A percentile compares a stretch with the other conserved stretches of the same genome.
Evolutionary conservation across 2,113 vertebrate species (phyloP).

Genomic region (Pluvialis apricaria): DNA sequence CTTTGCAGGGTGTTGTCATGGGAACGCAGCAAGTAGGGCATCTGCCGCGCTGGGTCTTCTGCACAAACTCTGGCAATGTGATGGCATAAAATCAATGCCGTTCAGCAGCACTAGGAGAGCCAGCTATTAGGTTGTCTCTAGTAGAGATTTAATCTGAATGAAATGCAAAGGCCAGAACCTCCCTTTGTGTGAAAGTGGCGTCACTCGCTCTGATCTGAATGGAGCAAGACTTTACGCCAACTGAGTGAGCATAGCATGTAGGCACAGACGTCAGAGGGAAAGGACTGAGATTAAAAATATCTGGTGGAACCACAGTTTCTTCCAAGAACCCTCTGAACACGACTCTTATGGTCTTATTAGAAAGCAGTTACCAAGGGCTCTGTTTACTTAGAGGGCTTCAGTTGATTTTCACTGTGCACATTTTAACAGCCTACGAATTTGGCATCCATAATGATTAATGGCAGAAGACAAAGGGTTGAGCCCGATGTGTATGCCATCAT

Average conservation of each 20-base stretch:
- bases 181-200: not conserved
- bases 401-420: not conserved
- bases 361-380: not conserved
- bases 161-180: not conserved
- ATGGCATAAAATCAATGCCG: not conserved
- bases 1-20: slow-evolving; percentile 53
- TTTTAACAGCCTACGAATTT: not conserved
- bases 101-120: not conserved
- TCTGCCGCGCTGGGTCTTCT: not conserved
- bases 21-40: slow-evolving; percentile 65
- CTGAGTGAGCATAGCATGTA: not conserved
- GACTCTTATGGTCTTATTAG: not conserved
- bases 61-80: not conserved
- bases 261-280: not conserved
- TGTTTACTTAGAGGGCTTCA: not conserved
- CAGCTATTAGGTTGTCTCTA: not conserved
- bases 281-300: not conserved
- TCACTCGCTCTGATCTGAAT: not conserved
- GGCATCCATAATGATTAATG: not conserved
- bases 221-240: fast-evolving
- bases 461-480: not conserved
- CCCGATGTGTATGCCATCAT: fast-evolving
- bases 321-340: not conserved
- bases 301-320: not conserved
- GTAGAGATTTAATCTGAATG: not conserved